Evolutionary conservation across 2,113 vertebrate species (phyloP).

Genomic region (Dipodomys spectabilis): DNA sequence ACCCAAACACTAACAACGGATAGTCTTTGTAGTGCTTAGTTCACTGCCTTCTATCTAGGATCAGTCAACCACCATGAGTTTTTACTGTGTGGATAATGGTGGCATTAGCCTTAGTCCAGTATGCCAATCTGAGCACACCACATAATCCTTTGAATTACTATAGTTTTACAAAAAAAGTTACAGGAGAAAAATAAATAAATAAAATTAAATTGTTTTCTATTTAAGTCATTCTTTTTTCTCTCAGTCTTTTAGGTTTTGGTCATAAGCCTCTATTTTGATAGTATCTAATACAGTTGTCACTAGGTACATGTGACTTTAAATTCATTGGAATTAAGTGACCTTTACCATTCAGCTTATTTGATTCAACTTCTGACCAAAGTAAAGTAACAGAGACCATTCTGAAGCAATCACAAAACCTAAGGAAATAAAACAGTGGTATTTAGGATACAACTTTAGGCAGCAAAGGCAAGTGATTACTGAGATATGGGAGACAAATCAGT

Average conservation of each 20-base stretch:
- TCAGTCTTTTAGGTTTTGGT: not conserved
- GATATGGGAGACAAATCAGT: not conserved
- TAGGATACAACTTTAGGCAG: not conserved
- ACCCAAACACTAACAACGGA: not conserved
- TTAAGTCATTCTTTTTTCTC: slow-evolving; percentile 4
- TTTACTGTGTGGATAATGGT: not conserved
- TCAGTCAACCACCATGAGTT: not conserved
- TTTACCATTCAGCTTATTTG: not conserved
- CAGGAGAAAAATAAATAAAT: not conserved
- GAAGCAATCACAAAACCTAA: slow-evolving; percentile 15
- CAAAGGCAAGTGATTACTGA: not conserved
- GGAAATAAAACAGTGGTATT: not conserved
- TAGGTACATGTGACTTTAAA: not conserved
- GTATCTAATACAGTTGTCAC: not conserved
- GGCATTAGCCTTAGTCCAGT: not conserved
- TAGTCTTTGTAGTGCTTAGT: not conserved
- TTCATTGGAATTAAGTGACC: slow-evolving; percentile 37
- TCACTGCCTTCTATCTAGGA: not conserved
- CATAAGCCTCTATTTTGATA: not conserved
- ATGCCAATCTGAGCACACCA: not conserved
- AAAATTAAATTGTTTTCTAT: not conserved
- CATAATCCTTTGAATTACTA: not conserved
- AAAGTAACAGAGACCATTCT: slow-evolving; percentile 2
- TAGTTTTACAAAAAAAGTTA: slow-evolving; percentile 28
- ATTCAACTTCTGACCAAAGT: slow-evolving; percentile 13